Base-by-base conservation (phyloP, 2,888 invertebrate species). In the Tipula confusa region DNA sequence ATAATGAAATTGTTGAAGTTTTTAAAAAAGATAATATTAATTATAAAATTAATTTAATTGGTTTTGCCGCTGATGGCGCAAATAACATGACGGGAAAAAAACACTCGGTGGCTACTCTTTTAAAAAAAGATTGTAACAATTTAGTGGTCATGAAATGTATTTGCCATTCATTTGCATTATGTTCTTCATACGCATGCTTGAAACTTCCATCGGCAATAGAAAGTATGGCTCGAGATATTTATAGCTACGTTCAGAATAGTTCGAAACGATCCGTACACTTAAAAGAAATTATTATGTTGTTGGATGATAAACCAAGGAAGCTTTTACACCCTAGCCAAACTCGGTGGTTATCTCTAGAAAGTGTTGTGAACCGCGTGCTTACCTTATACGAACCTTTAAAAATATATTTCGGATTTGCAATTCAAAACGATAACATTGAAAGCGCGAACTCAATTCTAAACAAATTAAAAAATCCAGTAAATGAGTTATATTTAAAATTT, bases 141-240 rank as follows among this genome's bases (percentile, higher is more conserved):
- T 85, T 88, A 64, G 88, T 87, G 85, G 83, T 86, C 5, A 85
- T 88, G 84, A 87, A 87, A 84, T 88, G 87, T 83, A 86, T 87
- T 13, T 88, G 88, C 84, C 88, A 88, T 84, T 87, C 86, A 84
- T 86, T 87, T 79, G 86, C 85, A 28, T 84, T 87, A n/a, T 86
- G 86, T 64, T 86, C 86, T 29, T 86, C 86, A n/a, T 86, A 87
- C 85, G 88, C 87, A 6, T 86, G 86, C 83, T 64, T 85, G 83
- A 86, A 86, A 83, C 84, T 88, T 4, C 87, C 88, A n/a, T 38
- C 86, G 29, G 85, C 84, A 84, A 85, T 87, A 79, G 87, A 87
- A 84, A 85, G 86, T 79, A 85, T 87, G 38, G 84, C 85, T 6
- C 82, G 86, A 15, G 86, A 86, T 84, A 83, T 87, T 7, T 87